Conservation (phyloP, 2,797 vertebrate species). For the Numenius phaeopus region DNA sequence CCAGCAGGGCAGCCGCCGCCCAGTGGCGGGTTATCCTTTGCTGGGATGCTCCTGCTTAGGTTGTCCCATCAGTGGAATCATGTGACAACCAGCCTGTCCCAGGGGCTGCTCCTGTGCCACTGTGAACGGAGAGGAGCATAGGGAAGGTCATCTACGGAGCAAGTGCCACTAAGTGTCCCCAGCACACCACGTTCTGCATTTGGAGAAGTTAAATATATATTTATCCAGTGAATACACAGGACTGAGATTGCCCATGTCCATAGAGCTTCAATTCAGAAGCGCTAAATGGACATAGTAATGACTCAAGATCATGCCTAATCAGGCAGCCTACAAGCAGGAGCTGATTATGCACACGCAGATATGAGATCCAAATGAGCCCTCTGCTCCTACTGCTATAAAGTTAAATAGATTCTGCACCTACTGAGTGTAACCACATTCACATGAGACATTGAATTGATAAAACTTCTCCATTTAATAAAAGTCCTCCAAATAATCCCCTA, state of each 20-base stretch:
- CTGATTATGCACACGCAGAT: neutral
- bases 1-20: neutral
- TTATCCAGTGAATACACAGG: neutral
- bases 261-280: neutral
- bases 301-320: neutral
- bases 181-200: neutral
- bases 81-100: accelerated
- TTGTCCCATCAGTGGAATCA: neutral
- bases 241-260: neutral
- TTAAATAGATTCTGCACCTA: neutral
- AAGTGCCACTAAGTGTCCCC: neutral
- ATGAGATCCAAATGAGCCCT: neutral
- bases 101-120: accelerated
- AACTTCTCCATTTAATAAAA: neutral
- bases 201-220: neutral
- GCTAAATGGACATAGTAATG: neutral
- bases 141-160: neutral
- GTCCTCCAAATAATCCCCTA: neutral
- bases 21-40: neutral
- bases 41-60: neutral
- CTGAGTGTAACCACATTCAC: neutral
- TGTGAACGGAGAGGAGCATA: neutral
- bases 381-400: neutral
- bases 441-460: accelerated
- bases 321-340: neutral